Percentiles rank a stretch among this genome's conserved stretches.
These are phyloP conservation scores for Drosophila meridionalis DNA, from an alignment of 2,888 invertebrate genomes.

Conservation along the genomic window DNA sequence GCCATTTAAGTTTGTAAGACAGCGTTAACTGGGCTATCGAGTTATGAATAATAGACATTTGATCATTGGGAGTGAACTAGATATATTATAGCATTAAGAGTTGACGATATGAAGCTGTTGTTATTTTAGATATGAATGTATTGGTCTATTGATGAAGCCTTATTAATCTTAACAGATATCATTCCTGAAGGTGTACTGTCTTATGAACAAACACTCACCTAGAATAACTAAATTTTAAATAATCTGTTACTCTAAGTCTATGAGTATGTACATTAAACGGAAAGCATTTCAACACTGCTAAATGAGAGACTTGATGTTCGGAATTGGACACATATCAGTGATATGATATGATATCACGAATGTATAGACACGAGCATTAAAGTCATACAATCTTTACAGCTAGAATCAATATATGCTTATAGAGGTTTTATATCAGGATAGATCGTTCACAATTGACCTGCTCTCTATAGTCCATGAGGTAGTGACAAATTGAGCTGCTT, in stretches of 20 bases:
- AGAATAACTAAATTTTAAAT: constrained; percentile 6
- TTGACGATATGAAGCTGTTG: constrained; percentile 32
- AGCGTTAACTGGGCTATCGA: neutral
- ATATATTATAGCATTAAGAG: constrained; percentile 10
- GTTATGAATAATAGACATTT: neutral
- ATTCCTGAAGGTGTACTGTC: constrained; percentile 41
- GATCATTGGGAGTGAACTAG: no score
- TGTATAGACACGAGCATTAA: no score
- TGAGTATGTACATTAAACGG: neutral
- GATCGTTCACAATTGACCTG: no score
- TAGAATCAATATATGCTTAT: no score
- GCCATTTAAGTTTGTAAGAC: neutral
- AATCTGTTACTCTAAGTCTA: neutral
- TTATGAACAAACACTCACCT: constrained; percentile 24
- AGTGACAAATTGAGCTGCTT: no score
- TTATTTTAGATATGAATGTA: constrained; percentile 46
- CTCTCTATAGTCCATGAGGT: no score
- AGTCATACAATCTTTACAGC: no score
- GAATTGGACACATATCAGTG: no score
- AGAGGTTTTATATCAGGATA: no score
- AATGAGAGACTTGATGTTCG: neutral
- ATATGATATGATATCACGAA: no score
- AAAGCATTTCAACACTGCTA: neutral
- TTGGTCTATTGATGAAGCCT: constrained; percentile 53
- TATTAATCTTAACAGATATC: constrained; percentile 59